Evolutionary conservation across 2,888 invertebrate genomes (phyloP), one percentile per base, ranked within the genome.

Genomic region (Polydrusus pterygomalis): DNA sequence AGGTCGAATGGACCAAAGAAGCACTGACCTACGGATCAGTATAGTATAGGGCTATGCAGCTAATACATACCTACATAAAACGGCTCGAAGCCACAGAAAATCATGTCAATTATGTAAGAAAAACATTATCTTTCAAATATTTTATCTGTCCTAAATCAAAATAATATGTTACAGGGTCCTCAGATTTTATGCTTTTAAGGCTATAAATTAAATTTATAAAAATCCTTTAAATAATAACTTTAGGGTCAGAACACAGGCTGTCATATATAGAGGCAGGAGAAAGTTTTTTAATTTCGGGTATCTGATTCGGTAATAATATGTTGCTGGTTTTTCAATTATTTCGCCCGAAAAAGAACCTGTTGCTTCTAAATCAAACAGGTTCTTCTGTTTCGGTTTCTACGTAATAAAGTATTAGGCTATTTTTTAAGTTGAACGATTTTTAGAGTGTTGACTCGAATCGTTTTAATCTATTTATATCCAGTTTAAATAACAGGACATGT

Each of bases 271-370:
- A 11, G 40, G 15, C 54, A 51, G 54, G 56, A 72, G 72, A 72
- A 72, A 72, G 72, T 65, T 72, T 60, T 60, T 51, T 72, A 64
- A 72, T 72, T 65, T 64, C 18, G 54, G 64, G 17, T 73, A 73
- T 73, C 60, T 38, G n/a, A 45, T 73, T 58, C 58, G 67, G 38
- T 67, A 67, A 67, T 73, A 73, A 67, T 30, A 65, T 30, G 73
- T 65, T 65, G 65, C 54, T 56, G 64, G 40, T 65, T 72, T 73
- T 65, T 73, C 73, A 73, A 67, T 67, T 73, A 67, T 58, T 73
- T 73, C 67, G 45, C 38, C 40, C 30, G 30, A 58, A 73, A 73
- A 73, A 40, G 51, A 54, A 73, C 67, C 67, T 67, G 73, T 67
- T 73, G 73, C 18, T 73, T 60, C 73, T 58, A 67, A 67, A 40